Evolutionary conservation across 2,888 invertebrate species (phyloP).

Genomic region (Thera obeliscata): DNA sequence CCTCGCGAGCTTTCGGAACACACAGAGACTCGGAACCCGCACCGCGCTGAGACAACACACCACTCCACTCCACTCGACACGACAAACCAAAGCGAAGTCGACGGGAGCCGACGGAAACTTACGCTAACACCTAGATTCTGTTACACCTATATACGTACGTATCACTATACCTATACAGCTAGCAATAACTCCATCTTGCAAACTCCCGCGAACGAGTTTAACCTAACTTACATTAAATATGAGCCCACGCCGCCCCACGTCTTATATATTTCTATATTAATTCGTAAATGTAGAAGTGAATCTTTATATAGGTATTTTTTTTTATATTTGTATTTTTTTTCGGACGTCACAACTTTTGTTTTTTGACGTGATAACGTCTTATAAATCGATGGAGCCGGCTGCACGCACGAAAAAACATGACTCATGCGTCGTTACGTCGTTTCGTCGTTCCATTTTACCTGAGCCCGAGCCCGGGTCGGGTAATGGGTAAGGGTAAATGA

Average conservation of each 20-base stretch:
- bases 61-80: constrained; percentile 25
- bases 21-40: constrained; percentile 48
- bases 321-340: constrained; percentile 68
- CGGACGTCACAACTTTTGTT: constrained; percentile 78
- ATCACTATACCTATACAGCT: constrained; percentile 6
- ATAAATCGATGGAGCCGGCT: no score
- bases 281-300: constrained; percentile 66
- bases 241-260: constrained; percentile 64
- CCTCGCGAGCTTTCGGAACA: constrained; percentile 50
- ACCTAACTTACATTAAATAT: constrained; percentile 61
- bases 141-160: constrained; percentile 24
- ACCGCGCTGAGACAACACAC: constrained; percentile 36
- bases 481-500: no score
- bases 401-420: no score
- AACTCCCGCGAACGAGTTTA: constrained; percentile 37
- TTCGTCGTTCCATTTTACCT: no score
- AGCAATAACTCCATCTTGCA: constrained; percentile 23
- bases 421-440: no score
- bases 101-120: constrained; percentile 27
- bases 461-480: no score
- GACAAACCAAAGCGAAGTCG: constrained; percentile 31
- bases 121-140: constrained; percentile 23
- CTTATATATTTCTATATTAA: constrained; percentile 67
- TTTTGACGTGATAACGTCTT: no score
- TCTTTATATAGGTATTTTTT: constrained; percentile 71